A percentile compares a stretch with the other conserved stretches of the same genome.
Conservation (phyloP, 2,888 invertebrate species). For the Drosophila gaucha region DNA sequence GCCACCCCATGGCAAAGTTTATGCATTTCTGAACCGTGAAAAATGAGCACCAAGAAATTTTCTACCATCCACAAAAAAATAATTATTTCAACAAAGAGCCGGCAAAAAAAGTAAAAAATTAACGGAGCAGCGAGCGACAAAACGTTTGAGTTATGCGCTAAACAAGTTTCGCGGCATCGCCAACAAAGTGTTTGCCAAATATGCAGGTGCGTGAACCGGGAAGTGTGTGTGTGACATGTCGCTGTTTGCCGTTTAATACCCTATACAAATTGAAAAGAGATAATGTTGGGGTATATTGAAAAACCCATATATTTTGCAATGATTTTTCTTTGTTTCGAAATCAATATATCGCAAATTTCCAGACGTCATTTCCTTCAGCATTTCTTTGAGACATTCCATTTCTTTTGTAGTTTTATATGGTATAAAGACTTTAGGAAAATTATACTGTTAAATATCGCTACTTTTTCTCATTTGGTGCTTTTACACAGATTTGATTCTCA, state of each 20-base stretch:
- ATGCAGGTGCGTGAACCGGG: constrained; percentile 35
- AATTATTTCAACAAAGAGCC: constrained; percentile 55
- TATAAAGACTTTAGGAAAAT: no score
- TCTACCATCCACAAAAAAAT: constrained; percentile 29
- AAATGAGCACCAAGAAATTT: constrained; percentile 39
- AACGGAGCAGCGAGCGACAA: constrained; percentile 30
- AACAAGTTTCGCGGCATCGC: constrained; percentile 50
- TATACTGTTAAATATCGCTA: no score
- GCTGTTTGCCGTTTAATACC: constrained; percentile 8
- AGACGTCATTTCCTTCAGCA: no score
- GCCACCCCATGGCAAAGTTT: constrained; percentile 49
- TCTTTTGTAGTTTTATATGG: no score
- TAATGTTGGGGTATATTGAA: background rate
- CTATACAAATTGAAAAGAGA: background rate
- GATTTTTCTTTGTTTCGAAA: background rate
- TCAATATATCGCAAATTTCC: no score
- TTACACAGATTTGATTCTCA: background rate
- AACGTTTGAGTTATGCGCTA: constrained; percentile 53
- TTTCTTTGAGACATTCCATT: no score
- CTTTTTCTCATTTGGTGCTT: no score
- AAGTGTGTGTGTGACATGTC: constrained; percentile 36
- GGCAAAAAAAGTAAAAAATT: constrained; percentile 24
- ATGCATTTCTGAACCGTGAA: constrained; percentile 58
- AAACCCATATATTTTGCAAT: background rate
- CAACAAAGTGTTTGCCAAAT: constrained; percentile 55